Base-by-base conservation (phyloP, 1,140 invertebrate species). In the Drosophila saltans region DNA sequence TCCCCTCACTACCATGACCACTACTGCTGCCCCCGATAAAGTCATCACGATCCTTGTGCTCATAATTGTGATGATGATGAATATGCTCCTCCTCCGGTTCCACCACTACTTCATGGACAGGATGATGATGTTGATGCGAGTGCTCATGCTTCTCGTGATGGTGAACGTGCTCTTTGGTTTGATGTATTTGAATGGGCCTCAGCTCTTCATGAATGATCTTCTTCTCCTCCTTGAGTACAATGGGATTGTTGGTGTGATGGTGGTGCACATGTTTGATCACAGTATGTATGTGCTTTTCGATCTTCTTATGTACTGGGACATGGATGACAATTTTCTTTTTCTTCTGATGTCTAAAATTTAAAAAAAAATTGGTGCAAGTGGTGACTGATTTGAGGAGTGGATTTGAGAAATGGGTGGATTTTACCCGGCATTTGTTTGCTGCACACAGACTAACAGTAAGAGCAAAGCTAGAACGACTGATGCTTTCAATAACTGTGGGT, bases 301-400 rank as follows among this genome's bases (percentile, higher is more conserved):
- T 90, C 69, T 91, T 91, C 39, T 91, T 91, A 64, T 92, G 90
- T 28, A 92, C 65, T 41, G 91, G 91, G 57, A 92, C 90, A 73
- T 92, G 91, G n/a, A 92, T 92, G 2, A 88, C 75, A 58, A 92
- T 83, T 64, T 92, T 92, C 52, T 92, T 92, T 59, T 92, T 91
- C 43, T 92, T 92, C 26, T 92, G 86, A 28, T 88, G 79, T 6
- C 84, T 73, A 16, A 61, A 59, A 59, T 6, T 16, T 16, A 59
- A 21, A 40, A 39, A 4, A 10, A 21, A 26, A 52, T 52, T 26
- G n/a, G 45, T 72, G 1, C 30, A 66, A 39, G 40, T 43, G 6
- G 2, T 57, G n/a, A 43, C 11, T 45, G 10, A 55, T 52, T 21
- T 26, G 10, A 9, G 1, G 11, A 9, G 39, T 43, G 43, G 5